Base-by-base conservation (phyloP, 2,797 vertebrate genomes). In the Glossophaga mutica region DNA sequence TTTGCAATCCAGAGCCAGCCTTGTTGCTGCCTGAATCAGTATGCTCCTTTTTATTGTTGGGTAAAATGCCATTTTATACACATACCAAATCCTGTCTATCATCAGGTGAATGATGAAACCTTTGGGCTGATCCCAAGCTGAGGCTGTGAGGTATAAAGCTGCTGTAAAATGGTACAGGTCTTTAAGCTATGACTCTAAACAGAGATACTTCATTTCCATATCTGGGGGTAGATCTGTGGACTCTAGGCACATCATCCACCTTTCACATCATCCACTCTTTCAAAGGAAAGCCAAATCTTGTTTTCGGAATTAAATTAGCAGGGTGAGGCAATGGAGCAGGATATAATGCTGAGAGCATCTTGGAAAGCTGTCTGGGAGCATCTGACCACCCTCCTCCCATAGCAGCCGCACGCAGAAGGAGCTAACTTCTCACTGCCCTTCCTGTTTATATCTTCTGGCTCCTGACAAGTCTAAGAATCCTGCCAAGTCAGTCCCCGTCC, bases 401-500 rank as follows among this genome's bases (percentile, higher is more conserved):
- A 73, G 83, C 70, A 67, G 32, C 62, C 90, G 18, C 81, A 77
- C 62, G 68, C 68, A 34, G 34, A 68, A 81, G 77, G 55, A 91
- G 89, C 84, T 19, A 87, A 0, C 79, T 96, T 78, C 90, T 96
- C 89, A 14, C 59, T 89, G 87, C 90, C 86, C 71, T 95, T 90
- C 81, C 79, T 73, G 65, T 73, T 79, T 71, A 83, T 0, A 42
- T 96, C 96, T 97, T 91, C 96, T 96, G 96, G 94, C 97, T 96
- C 82, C 59, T 71, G 79, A 89, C 50, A 70, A 70, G 90, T 97
- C 95, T 95, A 65, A 93, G 78, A 91, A 91, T 48, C 42, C 88
- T 96, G 97, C 97, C 96, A 96, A 97, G 95, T 93, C 94, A 95
- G 91, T 94, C 87, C 68, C 74, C 77, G 78, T 59, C 90, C 92